Percentiles rank a stretch among this genome's conserved stretches.
Conservation (phyloP, 2,113 vertebrate species). For the Mastomys coucha region DNA sequence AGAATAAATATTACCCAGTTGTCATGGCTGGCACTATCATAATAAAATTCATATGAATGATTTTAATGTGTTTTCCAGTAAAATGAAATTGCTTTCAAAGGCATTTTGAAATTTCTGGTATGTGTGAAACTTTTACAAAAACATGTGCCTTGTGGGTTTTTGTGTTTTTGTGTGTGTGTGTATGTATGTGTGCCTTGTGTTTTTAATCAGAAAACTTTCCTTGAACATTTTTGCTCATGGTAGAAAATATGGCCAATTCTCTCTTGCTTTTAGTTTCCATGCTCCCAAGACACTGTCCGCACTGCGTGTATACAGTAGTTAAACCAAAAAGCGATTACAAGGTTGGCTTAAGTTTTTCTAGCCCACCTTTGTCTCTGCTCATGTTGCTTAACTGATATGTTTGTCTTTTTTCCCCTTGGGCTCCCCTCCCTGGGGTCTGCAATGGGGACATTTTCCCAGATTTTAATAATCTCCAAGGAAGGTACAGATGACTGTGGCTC, state of each 20-base stretch:
- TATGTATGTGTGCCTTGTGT: neutral
- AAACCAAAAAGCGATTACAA: neutral
- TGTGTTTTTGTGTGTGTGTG: too few relatives aligned
- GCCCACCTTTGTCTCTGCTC: too few relatives aligned
- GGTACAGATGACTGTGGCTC: neutral
- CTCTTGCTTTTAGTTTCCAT: neutral
- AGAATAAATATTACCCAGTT: neutral
- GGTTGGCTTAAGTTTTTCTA: neutral
- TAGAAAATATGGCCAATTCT: neutral
- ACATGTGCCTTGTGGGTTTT: too few relatives aligned
- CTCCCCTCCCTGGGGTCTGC: neutral
- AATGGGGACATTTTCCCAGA: neutral
- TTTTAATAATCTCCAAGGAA: neutral
- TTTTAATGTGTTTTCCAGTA: conserved; percentile 44
- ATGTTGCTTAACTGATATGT: neutral
- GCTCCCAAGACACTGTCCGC: neutral
- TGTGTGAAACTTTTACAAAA: neutral
- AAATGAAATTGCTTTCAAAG: conserved; percentile 8
- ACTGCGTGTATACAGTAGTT: too few relatives aligned
- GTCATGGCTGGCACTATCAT: neutral
- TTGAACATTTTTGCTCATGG: neutral
- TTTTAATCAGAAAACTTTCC: neutral
- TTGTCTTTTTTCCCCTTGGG: neutral
- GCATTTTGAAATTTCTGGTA: neutral
- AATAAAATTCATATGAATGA: conserved; percentile 1